Conservation (phyloP, 2,113 vertebrate species). For the Zosterops japonicus region DNA sequence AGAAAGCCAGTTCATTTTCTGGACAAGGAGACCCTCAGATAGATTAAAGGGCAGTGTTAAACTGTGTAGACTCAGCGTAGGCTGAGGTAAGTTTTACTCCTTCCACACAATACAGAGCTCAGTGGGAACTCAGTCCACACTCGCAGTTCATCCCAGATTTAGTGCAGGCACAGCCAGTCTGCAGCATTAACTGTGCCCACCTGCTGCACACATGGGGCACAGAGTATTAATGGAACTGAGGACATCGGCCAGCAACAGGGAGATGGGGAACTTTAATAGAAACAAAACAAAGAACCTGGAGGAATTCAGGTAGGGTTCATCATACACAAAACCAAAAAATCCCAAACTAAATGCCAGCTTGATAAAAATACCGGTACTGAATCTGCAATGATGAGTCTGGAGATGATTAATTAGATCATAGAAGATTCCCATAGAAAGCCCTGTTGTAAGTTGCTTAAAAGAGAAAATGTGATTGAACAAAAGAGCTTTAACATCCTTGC, state of each 20-base stretch:
- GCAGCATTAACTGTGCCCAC: not conserved
- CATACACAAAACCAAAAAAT: not conserved
- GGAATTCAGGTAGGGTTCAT: not conserved
- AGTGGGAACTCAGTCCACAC: not conserved
- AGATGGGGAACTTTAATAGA: not conserved
- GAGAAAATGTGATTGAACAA: slow-evolving; percentile 7
- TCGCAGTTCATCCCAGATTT: not conserved
- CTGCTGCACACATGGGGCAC: not conserved
- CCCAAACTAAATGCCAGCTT: not conserved
- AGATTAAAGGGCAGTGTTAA: not conserved
- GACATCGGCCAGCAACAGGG: not conserved
- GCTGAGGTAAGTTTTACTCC: not conserved
- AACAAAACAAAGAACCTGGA: not conserved
- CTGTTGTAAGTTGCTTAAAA: slow-evolving; percentile 7
- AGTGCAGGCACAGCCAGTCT: not conserved
- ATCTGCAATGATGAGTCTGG: not conserved
- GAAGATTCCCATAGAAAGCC: not conserved
- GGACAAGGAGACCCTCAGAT: not conserved
- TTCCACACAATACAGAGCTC: not conserved
- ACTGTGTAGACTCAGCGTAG: not conserved
- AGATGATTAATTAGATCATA: not conserved
- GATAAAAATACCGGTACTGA: not conserved
- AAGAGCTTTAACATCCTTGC: slow-evolving; percentile 6
- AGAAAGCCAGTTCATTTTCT: not conserved
- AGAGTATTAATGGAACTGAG: not conserved